Conservation (phyloP, 2,888 invertebrate species). For the Diachrysia chrysitis region DNA sequence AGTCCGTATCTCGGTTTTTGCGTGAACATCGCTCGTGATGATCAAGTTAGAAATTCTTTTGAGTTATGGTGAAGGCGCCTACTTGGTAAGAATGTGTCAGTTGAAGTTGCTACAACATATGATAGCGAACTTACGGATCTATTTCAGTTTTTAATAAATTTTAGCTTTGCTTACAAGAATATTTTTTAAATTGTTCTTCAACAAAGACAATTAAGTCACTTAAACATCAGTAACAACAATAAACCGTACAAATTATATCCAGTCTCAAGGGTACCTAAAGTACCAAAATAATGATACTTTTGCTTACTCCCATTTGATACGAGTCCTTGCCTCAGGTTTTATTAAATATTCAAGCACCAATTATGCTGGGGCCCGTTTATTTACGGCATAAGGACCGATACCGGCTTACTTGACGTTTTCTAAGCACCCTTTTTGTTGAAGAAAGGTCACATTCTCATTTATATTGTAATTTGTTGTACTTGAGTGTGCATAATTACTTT, state of each 20-base stretch:
- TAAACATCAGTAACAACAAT: neutral
- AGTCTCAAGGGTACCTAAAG: neutral
- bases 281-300: constrained; percentile 4
- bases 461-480: neutral
- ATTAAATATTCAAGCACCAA: constrained; percentile 7
- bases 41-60: constrained; percentile 4
- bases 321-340: neutral
- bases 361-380: constrained; percentile 1
- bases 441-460: neutral
- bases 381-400: neutral
- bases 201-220: neutral
- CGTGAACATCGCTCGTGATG: constrained; percentile 1
- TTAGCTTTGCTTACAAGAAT: too few relatives aligned
- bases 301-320: neutral
- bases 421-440: neutral
- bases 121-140: neutral
- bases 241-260: neutral
- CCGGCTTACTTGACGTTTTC: neutral
- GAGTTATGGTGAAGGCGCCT: neutral
- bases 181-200: too few relatives aligned
- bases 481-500: constrained; percentile 5
- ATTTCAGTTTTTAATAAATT: too few relatives aligned
- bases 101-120: neutral
- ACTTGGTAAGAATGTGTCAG: neutral
- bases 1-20: constrained; percentile 1